These are phyloP conservation scores for Arenaria interpres DNA, from an alignment of 2,113 vertebrate genomes.

Conservation along the genomic window DNA sequence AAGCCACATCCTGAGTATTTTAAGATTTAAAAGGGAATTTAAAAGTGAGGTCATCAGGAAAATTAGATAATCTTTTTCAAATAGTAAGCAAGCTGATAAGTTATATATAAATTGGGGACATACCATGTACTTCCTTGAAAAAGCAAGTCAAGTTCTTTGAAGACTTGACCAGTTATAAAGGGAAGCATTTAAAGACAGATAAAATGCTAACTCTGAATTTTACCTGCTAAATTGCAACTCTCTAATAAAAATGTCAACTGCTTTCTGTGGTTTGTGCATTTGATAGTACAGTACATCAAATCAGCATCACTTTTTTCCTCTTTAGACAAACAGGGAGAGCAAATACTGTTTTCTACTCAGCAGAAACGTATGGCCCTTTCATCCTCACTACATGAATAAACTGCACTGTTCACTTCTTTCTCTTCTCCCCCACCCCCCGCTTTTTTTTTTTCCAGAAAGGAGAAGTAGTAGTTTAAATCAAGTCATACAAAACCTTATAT, in stretches of 20 bases:
- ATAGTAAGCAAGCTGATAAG: neutral
- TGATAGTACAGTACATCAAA: neutral
- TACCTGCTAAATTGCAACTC: neutral
- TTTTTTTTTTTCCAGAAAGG: neutral
- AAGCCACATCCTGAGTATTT: conserved; percentile 36
- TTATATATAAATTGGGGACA: neutral
- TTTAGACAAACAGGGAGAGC: neutral
- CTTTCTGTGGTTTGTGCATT: neutral
- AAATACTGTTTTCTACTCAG: neutral
- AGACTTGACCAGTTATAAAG: neutral
- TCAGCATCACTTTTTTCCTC: neutral
- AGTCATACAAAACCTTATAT: neutral
- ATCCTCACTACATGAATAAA: neutral
- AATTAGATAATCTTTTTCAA: neutral
- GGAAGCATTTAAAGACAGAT: neutral
- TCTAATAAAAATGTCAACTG: neutral
- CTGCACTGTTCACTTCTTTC: neutral
- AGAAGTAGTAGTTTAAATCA: neutral
- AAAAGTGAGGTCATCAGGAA: neutral
- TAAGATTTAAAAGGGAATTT: neutral
- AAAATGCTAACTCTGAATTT: neutral
- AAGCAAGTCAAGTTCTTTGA: neutral
- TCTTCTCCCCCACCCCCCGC: neutral
- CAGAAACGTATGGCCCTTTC: neutral
- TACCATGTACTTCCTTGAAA: neutral